Conservation (phyloP, 1,140 invertebrate species). For the Anastatus disparis region DNA sequence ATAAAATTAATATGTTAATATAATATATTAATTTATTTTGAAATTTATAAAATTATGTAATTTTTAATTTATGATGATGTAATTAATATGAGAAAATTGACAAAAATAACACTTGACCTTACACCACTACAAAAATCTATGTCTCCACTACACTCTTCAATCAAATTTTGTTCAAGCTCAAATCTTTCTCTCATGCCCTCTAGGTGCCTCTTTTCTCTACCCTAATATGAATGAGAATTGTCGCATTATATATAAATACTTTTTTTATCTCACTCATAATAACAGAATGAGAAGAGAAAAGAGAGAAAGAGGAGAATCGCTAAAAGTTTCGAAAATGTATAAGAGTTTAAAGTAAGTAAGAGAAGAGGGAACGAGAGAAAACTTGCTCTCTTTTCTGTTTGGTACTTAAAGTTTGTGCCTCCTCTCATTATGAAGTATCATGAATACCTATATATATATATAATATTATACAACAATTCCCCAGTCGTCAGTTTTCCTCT, state of each 20-base stretch:
- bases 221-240: too few relatives aligned
- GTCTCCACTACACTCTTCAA: too few relatives aligned
- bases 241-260: not conserved
- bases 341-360: too few relatives aligned
- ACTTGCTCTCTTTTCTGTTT: constrained; percentile 9
- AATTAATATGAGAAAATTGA: too few relatives aligned
- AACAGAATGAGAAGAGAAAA: not conserved
- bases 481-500: constrained; percentile 9
- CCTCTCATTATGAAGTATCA: constrained; percentile 22
- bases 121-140: too few relatives aligned
- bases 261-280: not conserved
- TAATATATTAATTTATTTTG: too few relatives aligned
- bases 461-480: not conserved
- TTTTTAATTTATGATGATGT: too few relatives aligned
- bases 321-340: constrained; percentile 18
- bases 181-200: not conserved
- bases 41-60: too few relatives aligned
- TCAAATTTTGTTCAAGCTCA: not conserved
- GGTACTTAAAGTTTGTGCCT: constrained; percentile 31
- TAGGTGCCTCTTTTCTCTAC: not conserved
- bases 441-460: constrained; percentile 7
- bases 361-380: not conserved
- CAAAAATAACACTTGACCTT: too few relatives aligned
- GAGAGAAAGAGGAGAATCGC: not conserved
- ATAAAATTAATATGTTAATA: too few relatives aligned